These are phyloP conservation scores for Mystacides longicornis DNA, from an alignment of 2,888 invertebrate species.

Conservation along the genomic window DNA sequence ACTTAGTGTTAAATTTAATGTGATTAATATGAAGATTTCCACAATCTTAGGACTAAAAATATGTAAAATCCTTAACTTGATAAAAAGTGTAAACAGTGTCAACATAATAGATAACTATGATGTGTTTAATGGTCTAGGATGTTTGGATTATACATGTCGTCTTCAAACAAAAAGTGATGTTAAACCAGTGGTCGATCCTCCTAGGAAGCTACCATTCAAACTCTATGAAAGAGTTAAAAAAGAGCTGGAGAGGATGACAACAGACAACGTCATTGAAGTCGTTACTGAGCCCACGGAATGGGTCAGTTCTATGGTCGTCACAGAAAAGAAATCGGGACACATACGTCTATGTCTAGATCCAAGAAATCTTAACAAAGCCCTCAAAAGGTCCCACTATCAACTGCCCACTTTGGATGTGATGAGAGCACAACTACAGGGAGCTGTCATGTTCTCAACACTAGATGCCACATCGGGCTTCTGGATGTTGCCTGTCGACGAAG, in stretches of 20 bases:
- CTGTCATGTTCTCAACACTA: background rate
- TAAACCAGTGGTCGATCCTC: background rate
- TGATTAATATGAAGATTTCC: background rate
- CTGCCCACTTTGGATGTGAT: conserved; percentile 1
- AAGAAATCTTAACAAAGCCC: too few relatives aligned
- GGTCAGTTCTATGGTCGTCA: background rate
- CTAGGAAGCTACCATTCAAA: background rate
- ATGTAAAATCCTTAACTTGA: background rate
- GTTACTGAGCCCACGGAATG: background rate
- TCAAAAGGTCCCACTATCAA: too few relatives aligned
- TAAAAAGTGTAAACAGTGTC: background rate
- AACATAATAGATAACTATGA: background rate
- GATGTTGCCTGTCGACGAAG: background rate
- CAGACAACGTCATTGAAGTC: background rate
- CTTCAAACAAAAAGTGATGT: background rate
- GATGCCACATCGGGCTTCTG: background rate
- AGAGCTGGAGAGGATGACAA: background rate
- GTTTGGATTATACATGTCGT: background rate
- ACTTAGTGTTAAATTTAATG: background rate
- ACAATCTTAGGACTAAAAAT: background rate
- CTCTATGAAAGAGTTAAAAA: background rate
- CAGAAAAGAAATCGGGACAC: background rate
- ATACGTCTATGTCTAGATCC: too few relatives aligned
- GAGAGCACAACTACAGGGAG: background rate
- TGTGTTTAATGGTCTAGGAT: background rate